These are phyloP conservation scores for Bombus balteatus DNA, from an alignment of 1,140 invertebrate species.

Conservation along the genomic window DNA sequence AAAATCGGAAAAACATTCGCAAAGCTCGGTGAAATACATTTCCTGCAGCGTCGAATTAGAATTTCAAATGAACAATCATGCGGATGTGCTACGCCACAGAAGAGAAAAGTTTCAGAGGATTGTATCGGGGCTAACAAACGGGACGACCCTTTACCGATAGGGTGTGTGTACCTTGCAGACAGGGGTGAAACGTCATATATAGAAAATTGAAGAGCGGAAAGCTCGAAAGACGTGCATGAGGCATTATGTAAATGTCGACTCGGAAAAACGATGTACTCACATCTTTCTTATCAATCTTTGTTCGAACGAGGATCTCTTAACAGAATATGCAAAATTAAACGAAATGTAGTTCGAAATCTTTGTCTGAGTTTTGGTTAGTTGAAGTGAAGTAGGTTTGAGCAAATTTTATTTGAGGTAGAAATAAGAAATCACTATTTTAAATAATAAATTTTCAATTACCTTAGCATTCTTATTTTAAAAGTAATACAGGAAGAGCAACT, in stretches of 20 bases:
- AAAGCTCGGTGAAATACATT: slow-evolving; percentile 17
- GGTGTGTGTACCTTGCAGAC: background rate
- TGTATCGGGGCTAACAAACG: background rate
- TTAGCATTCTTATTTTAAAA: too few relatives aligned
- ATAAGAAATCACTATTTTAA: too few relatives aligned
- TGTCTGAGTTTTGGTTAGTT: too few relatives aligned
- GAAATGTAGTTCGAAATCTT: too few relatives aligned
- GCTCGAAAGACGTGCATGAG: too few relatives aligned
- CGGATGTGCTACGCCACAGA: background rate
- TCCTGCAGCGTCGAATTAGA: slow-evolving; percentile 20
- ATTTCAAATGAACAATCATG: slow-evolving; percentile 39
- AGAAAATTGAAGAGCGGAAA: background rate
- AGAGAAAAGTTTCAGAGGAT: slow-evolving; percentile 1
- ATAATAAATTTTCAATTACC: too few relatives aligned
- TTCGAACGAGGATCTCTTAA: background rate
- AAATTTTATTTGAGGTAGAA: too few relatives aligned
- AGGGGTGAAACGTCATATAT: background rate
- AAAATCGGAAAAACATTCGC: background rate
- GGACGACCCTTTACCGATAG: background rate
- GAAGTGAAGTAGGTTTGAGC: too few relatives aligned
- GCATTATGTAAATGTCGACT: slow-evolving; percentile 12
- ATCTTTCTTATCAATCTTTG: background rate
- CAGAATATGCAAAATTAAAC: background rate
- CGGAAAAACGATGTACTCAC: background rate
- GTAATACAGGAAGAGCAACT: too few relatives aligned